Conservation (phyloP, 2,113 vertebrate species). For the Globicephala melas region DNA sequence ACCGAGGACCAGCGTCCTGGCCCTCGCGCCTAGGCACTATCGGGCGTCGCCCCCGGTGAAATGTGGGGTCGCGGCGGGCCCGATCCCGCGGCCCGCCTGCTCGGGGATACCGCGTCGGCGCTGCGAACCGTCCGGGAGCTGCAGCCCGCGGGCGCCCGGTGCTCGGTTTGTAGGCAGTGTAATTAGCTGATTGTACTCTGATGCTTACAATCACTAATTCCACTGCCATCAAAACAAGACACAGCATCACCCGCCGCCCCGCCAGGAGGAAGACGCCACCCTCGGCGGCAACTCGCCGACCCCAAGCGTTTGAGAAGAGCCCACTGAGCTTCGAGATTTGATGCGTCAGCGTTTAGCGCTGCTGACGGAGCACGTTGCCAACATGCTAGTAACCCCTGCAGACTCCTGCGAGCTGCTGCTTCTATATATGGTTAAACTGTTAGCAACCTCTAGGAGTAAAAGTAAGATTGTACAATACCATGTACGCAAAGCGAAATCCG, state of each 20-base stretch:
- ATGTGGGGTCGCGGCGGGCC: neutral
- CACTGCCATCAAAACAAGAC: conserved; percentile 91
- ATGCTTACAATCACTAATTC: conserved; percentile 88
- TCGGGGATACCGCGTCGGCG: neutral
- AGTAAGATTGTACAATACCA: neutral
- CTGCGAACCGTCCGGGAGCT: conserved; percentile 39
- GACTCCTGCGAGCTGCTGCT: neutral
- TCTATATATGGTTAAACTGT: too few species aligned
- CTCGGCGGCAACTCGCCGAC: neutral
- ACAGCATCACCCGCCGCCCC: conserved; percentile 62
- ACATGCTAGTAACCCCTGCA: neutral
- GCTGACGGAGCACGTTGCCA: neutral
- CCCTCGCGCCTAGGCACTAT: neutral
- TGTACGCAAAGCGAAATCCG: neutral
- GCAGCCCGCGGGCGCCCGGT: conserved; percentile 57
- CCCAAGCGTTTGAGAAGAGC: neutral
- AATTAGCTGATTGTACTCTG: conserved; percentile 90
- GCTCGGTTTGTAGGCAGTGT: conserved; percentile 94
- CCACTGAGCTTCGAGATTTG: neutral
- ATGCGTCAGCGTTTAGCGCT: neutral
- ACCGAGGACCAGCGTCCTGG: neutral
- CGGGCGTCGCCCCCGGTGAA: neutral
- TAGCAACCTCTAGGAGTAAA: neutral
- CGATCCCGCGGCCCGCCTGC: neutral
- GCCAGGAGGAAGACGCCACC: neutral